Percentiles rank a stretch among this genome's conserved stretches.
Conservation (phyloP, 2,797 vertebrate genomes). For the Peromyscus melanophrys region DNA sequence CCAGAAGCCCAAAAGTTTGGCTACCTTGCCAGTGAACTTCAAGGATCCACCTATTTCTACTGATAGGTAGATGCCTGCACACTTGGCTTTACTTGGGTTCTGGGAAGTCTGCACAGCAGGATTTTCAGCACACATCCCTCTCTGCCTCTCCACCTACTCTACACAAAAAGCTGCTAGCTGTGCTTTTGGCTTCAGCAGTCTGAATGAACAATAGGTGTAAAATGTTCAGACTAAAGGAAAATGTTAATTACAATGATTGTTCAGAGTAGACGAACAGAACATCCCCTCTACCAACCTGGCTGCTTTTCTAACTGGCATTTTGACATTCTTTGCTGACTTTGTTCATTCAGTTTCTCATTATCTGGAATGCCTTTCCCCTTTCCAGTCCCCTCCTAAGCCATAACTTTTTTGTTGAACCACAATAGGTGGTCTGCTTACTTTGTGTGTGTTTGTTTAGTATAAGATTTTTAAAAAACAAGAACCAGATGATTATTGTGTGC, state of each 20-base stretch:
- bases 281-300: neutral
- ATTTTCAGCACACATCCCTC: neutral
- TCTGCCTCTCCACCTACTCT: neutral
- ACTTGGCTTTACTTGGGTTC: neutral
- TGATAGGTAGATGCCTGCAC: neutral
- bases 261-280: neutral
- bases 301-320: conserved; percentile 28
- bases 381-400: conserved; percentile 2
- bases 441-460: neutral
- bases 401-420: conserved; percentile 5
- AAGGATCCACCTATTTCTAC: neutral
- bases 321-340: neutral
- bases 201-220: conserved; percentile 28
- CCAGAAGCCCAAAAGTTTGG: neutral
- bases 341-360: neutral
- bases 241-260: conserved; percentile 14
- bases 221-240: conserved; percentile 39
- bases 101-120: neutral
- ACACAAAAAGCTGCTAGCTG: neutral
- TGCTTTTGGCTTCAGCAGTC: neutral
- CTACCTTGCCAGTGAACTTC: neutral
- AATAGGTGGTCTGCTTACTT: neutral
- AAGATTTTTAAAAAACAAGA: neutral
- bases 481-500: neutral
- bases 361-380: neutral